Percentiles rank a stretch among this genome's conserved stretches.
These are phyloP conservation scores for Bactericera cockerelli DNA, from an alignment of 1,140 invertebrate species.

Conservation along the genomic window DNA sequence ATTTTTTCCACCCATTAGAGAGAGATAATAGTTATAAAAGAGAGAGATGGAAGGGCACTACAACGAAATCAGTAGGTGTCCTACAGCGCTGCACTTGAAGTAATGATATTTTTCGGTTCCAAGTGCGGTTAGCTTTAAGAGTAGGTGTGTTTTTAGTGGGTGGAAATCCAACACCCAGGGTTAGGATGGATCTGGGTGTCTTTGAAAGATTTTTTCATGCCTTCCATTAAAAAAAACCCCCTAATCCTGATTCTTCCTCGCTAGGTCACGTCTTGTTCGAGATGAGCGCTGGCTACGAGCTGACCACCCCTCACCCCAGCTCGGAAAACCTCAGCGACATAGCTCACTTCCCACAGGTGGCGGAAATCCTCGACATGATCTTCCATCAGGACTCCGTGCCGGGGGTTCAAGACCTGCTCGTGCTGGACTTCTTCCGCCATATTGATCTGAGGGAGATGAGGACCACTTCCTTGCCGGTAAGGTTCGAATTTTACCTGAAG, in stretches of 20 bases:
- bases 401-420: constrained; percentile 55
- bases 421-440: constrained; percentile 69
- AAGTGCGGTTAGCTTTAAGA: no score
- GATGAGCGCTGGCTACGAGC: constrained; percentile 73
- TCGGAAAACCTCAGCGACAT: constrained; percentile 53
- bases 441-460: constrained; percentile 75
- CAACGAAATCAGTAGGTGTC: no score
- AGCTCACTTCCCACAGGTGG: constrained; percentile 55
- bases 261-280: constrained; percentile 69
- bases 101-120: no score
- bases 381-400: constrained; percentile 53
- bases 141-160: no score
- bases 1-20: no score
- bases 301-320: constrained; percentile 53
- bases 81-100: no score
- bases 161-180: background rate
- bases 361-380: constrained; percentile 63
- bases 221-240: no score
- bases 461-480: constrained; percentile 37
- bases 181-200: no score
- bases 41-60: no score
- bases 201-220: no score
- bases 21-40: no score
- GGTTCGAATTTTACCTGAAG: no score
- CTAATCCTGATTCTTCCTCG: constrained; percentile 21